Evolutionary conservation across 1,140 invertebrate species (phyloP), one percentile per base, ranked within the genome.

Genomic region (Drosophila melanica): DNA sequence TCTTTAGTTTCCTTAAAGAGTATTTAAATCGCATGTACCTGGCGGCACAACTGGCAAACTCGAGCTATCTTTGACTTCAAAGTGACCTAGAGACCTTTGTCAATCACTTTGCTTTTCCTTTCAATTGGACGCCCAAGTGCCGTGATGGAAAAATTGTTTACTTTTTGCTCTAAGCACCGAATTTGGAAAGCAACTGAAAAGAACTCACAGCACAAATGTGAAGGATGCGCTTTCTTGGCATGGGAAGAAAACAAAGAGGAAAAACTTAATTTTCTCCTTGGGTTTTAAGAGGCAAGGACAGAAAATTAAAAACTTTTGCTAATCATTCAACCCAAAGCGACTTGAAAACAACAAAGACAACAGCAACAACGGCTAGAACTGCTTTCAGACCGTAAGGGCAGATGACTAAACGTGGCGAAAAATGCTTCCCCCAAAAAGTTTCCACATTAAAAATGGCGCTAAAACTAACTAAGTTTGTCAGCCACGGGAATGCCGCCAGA

Each of bases 371-470:
- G 35, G 27, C 39, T 23, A 33, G 10, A 35, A 54, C n/a, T 37
- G 7, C 54, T 41, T 57, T 14, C 20, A 41, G 27, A n/a, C 16
- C 62, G 50, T 35, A 45, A 30, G 39, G 45, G 30, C 41, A 48
- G 35, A 42, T 62, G 65, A 60, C 50, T 47, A 60, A 37, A 59
- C 14, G 41, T 58, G 53, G 58, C 27, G 23, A 51, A 55, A 47
- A 64, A 69, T 57, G 48, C 54, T 45, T 45, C 60, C 50, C 30
- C 57, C 9, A 45, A 71, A 75, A 75, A 75, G 47, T 72, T 75
- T 75, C 16, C 54, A 54, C 73, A 72, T 76, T 76, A 73, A 76
- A 76, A 72, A 66, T 72, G 74, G 68, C 69, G 74, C 57, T 73
- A 73, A 76, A 76, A 76, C 74, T 73, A 73, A 73, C 57, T 63